Conservation (phyloP, 2,888 invertebrate genomes). For the Sceliomorpha sp. region DNA sequence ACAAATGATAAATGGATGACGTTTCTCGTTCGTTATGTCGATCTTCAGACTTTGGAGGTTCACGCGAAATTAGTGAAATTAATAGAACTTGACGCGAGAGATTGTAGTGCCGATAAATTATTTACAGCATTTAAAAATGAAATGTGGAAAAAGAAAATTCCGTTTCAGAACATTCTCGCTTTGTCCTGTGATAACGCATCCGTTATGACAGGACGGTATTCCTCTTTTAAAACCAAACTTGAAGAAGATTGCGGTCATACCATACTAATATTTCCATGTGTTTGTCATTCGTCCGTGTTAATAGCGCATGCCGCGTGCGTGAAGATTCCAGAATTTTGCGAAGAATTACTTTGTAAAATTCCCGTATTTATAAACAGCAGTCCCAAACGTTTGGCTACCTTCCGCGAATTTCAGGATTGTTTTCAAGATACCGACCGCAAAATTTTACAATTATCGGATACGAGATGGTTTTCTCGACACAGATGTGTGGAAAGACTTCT, state of each 20-base stretch:
- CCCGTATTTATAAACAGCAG: conserved; percentile 23
- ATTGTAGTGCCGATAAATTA: conserved; percentile 17
- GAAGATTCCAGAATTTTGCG: conserved; percentile 27
- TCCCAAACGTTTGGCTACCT: conserved; percentile 22
- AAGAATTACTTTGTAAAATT: conserved; percentile 14
- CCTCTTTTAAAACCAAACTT: conserved; percentile 40
- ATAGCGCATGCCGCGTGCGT: conserved; percentile 35
- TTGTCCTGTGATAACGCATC: conserved; percentile 47
- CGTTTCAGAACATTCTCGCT: conserved; percentile 39
- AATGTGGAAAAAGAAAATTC: conserved; percentile 37
- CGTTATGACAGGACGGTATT: conserved; percentile 47
- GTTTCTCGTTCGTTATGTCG: conserved; percentile 18
- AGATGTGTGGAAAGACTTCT: conserved; percentile 12
- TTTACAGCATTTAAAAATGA: conserved; percentile 24
- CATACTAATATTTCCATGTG: too few relatives aligned
- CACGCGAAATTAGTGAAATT: conserved; percentile 9
- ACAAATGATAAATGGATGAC: conserved; percentile 25
- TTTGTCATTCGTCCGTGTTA: conserved; percentile 46
- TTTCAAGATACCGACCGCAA: conserved; percentile 13
- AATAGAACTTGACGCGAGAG: conserved; percentile 15
- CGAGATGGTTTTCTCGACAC: conserved; percentile 42
- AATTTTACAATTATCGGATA: conserved; percentile 24
- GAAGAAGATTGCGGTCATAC: background rate
- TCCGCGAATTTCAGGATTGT: conserved; percentile 23
- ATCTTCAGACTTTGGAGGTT: conserved; percentile 3